phyloP scores from a whole-genome alignment of 2,888 invertebrate genomes.

The Rotaria socialis region DNA sequence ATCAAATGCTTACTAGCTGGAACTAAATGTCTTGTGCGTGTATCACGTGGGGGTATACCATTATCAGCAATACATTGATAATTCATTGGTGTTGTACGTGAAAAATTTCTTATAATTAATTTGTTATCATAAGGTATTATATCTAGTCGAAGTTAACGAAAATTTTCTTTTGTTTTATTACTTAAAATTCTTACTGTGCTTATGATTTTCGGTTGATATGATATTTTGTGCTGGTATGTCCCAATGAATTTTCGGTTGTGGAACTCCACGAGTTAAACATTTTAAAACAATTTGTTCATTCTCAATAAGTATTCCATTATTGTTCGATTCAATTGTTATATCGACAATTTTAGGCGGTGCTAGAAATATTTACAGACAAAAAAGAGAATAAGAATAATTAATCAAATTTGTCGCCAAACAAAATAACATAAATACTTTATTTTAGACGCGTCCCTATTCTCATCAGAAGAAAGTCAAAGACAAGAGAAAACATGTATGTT shows the following conservation, averaged over 20 bases:
- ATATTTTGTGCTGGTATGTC: not conserved
- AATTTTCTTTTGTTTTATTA: not conserved
- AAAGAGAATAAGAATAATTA: not conserved
- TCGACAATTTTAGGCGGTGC: constrained; percentile 33
- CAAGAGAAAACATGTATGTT: not conserved
- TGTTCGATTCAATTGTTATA: constrained; percentile 14
- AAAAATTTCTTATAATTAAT: not conserved
- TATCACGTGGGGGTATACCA: constrained; percentile 29
- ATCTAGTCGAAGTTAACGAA: not conserved
- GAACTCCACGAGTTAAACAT: constrained; percentile 10
- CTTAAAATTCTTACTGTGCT: not conserved
- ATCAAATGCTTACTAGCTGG: not conserved
- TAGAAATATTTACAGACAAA: not conserved
- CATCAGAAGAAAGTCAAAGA: not conserved
- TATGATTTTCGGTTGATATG: not conserved
- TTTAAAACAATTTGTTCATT: constrained; percentile 8
- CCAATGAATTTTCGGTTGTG: not conserved
- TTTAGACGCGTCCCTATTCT: not conserved
- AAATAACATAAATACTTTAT: not conserved
- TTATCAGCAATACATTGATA: constrained; percentile 36
- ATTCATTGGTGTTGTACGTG: constrained; percentile 16
- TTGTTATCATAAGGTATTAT: not conserved
- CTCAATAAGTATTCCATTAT: constrained; percentile 15
- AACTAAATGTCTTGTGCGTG: constrained; percentile 1
- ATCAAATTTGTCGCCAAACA: not conserved